Evolutionary conservation across 2,888 invertebrate species (phyloP).

Genomic region (Arctia plantaginis): DNA sequence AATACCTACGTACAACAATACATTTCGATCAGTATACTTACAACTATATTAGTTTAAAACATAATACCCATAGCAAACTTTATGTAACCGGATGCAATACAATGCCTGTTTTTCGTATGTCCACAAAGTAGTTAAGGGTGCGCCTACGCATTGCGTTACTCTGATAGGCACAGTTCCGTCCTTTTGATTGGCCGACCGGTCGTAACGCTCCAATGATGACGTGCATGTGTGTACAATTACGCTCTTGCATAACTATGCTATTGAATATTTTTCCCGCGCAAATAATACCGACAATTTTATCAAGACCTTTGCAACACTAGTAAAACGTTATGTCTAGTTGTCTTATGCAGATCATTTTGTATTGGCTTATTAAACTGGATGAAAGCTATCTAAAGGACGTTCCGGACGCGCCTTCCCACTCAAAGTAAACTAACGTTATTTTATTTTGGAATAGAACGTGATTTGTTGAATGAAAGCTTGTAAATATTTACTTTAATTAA

Average conservation of each 20-base stretch:
- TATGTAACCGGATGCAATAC: constrained; percentile 64
- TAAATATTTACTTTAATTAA: constrained; percentile 36
- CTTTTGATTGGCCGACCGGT: constrained; percentile 72
- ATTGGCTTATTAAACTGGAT: constrained; percentile 58
- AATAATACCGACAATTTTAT: constrained; percentile 58
- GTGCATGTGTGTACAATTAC: constrained; percentile 64
- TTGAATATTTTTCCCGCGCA: constrained; percentile 72
- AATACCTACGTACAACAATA: constrained; percentile 34
- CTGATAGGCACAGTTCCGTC: constrained; percentile 81
- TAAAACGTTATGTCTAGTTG: constrained; percentile 37
- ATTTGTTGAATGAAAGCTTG: constrained; percentile 40
- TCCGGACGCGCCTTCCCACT: constrained; percentile 74
- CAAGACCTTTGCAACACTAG: constrained; percentile 41
- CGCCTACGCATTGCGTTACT: constrained; percentile 78
- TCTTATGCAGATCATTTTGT: constrained; percentile 50
- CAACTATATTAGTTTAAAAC: constrained; percentile 51
- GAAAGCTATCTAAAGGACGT: constrained; percentile 69
- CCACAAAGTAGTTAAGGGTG: constrained; percentile 68
- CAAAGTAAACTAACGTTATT: constrained; percentile 71
- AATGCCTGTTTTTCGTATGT: constrained; percentile 69
- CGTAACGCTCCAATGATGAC: constrained; percentile 73
- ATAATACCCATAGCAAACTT: constrained; percentile 50
- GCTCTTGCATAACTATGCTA: constrained; percentile 74
- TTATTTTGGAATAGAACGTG: constrained; percentile 49
- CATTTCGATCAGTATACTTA: constrained; percentile 42